These are phyloP conservation scores for Tiliacea citrago DNA, from an alignment of 2,888 invertebrate genomes.

Conservation along the genomic window DNA sequence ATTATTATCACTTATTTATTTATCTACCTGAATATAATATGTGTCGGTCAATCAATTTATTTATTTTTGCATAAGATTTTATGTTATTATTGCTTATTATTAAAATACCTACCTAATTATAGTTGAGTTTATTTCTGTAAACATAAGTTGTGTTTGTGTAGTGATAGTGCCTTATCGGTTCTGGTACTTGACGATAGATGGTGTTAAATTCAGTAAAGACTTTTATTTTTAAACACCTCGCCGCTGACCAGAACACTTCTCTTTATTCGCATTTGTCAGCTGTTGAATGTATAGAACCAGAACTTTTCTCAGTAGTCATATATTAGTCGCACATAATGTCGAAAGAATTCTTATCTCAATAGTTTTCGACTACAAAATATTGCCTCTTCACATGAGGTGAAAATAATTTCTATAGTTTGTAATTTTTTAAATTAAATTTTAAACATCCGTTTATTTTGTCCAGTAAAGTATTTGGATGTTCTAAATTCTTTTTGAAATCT, in stretches of 20 bases:
- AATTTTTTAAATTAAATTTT: slow-evolving; percentile 12
- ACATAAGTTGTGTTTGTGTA: too few relatives aligned
- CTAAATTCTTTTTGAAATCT: too few relatives aligned
- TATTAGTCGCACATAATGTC: background rate
- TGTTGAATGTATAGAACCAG: background rate
- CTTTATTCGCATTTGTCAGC: background rate
- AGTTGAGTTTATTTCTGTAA: too few relatives aligned
- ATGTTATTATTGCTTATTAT: too few relatives aligned
- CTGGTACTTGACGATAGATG: background rate
- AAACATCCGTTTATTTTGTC: slow-evolving; percentile 18
- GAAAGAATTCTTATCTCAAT: background rate
- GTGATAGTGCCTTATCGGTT: too few relatives aligned
- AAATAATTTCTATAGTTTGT: background rate
- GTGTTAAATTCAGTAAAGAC: too few relatives aligned
- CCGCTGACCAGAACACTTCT: background rate
- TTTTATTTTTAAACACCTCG: too few relatives aligned
- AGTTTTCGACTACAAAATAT: background rate
- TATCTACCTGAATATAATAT: too few relatives aligned
- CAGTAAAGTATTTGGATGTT: slow-evolving; percentile 8
- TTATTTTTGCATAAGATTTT: too few relatives aligned
- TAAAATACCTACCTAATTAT: too few relatives aligned
- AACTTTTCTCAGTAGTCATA: background rate
- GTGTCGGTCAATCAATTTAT: too few relatives aligned
- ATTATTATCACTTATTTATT: too few relatives aligned
- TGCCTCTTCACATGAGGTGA: background rate